phyloP scores from a whole-genome alignment of 2,888 invertebrate species.

The Caenorhabditis macrosperma region DNA sequence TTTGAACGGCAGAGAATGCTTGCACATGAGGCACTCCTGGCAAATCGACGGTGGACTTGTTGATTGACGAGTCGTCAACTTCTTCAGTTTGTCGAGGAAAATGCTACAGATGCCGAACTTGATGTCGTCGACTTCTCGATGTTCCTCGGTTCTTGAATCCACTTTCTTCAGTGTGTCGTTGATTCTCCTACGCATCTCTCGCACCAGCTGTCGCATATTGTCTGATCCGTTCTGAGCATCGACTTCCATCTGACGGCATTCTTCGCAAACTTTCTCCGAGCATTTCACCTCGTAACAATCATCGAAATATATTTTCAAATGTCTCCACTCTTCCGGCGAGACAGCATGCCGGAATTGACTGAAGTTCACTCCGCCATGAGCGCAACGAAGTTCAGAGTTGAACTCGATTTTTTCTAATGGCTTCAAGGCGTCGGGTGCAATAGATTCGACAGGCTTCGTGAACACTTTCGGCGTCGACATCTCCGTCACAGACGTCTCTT shows the following conservation, averaged over 20 bases:
- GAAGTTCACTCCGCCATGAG: conserved; percentile 63
- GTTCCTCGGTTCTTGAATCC: neutral
- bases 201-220: conserved; percentile 40
- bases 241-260: conserved; percentile 49
- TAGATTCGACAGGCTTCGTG: conserved; percentile 15
- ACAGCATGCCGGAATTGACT: conserved; percentile 65
- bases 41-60: conserved; percentile 57
- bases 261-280: conserved; percentile 42
- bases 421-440: neutral
- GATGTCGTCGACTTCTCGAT: neutral
- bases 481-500: neutral
- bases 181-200: conserved; percentile 52
- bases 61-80: conserved; percentile 34
- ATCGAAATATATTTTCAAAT: conserved; percentile 54
- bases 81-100: conserved; percentile 50
- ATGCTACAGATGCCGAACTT: conserved; percentile 60
- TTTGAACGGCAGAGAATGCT: conserved; percentile 51
- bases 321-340: conserved; percentile 71
- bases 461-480: neutral
- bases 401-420: conserved; percentile 46
- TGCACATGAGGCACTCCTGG: conserved; percentile 61
- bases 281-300: conserved; percentile 53
- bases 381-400: conserved; percentile 62
- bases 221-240: conserved; percentile 42
- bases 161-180: conserved; percentile 48